Conservation (phyloP, 2,113 vertebrate genomes). For the Azemiops feae region DNA sequence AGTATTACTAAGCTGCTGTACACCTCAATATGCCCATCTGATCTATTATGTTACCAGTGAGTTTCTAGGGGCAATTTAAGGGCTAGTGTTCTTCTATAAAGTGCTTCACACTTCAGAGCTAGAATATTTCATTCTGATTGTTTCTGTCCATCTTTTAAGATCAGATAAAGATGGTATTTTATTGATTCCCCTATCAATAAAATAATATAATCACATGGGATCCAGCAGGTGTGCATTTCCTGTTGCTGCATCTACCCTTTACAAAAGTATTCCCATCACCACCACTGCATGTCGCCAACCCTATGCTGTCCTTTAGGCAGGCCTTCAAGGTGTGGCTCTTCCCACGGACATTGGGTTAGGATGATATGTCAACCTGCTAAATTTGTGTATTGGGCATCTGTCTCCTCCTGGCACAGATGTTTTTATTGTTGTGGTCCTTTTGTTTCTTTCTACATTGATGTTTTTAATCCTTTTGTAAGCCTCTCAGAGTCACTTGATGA, state of each 20-base stretch:
- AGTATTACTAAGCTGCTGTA: background rate
- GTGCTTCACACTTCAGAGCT: background rate
- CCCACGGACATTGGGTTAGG: background rate
- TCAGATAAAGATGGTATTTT: background rate
- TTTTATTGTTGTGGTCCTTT: background rate
- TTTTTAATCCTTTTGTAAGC: background rate
- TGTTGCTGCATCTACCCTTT: background rate
- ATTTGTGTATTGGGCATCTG: background rate
- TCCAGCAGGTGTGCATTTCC: background rate
- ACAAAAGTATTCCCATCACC: background rate
- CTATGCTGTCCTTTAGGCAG: background rate
- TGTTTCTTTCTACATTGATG: background rate
- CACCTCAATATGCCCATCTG: background rate
- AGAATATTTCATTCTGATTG: background rate
- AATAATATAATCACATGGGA: background rate
- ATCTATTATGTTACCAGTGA: background rate
- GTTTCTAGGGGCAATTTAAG: background rate
- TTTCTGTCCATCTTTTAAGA: background rate
- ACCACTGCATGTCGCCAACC: background rate
- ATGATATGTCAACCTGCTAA: background rate
- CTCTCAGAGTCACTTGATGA: background rate
- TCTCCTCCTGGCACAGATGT: background rate
- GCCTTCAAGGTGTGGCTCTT: background rate
- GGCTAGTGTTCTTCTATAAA: background rate
- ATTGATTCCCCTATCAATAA: background rate